Conservation (phyloP, 1,140 invertebrate species). For the Pissodes strobi region DNA sequence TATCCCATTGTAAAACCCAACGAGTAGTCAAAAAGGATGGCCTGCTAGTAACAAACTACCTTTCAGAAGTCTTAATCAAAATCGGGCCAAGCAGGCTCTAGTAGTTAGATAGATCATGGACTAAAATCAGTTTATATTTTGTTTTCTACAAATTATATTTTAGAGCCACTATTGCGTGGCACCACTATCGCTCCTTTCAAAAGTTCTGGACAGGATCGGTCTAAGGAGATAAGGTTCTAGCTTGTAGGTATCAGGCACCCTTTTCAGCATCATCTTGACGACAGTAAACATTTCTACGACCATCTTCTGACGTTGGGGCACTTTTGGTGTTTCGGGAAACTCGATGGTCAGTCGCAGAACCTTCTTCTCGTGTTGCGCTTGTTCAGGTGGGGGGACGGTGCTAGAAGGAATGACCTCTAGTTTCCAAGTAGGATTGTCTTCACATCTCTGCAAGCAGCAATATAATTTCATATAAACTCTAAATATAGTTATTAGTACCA, state of each 20-base stretch:
- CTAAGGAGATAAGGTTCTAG: conserved; percentile 42
- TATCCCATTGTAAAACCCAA: no score
- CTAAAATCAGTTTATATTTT: no score
- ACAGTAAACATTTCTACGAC: conserved; percentile 42
- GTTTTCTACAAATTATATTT: no score
- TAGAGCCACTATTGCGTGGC: no score
- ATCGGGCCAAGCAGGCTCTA: no score
- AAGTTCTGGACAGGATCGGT: conserved; percentile 25
- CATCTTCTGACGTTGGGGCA: conserved; percentile 4
- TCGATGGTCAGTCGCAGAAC: conserved; percentile 35
- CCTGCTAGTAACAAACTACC: no score
- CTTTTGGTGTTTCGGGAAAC: conserved; percentile 34
- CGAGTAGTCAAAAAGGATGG: no score
- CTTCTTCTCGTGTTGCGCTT: conserved; percentile 33
- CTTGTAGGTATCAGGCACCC: conserved; percentile 39
- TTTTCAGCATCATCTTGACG: conserved; percentile 40
- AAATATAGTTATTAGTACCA: not conserved
- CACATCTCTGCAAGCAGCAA: conserved; percentile 28
- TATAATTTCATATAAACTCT: not conserved
- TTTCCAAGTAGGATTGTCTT: conserved; percentile 26
- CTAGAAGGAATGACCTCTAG: conserved; percentile 16
- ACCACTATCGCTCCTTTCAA: not conserved
- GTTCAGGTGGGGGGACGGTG: not conserved
- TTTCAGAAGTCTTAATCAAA: no score
- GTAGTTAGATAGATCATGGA: no score